Evolutionary conservation across 2,888 invertebrate genomes (phyloP), one percentile per base, ranked within the genome.

Genomic region (Eupithecia subfuscata): DNA sequence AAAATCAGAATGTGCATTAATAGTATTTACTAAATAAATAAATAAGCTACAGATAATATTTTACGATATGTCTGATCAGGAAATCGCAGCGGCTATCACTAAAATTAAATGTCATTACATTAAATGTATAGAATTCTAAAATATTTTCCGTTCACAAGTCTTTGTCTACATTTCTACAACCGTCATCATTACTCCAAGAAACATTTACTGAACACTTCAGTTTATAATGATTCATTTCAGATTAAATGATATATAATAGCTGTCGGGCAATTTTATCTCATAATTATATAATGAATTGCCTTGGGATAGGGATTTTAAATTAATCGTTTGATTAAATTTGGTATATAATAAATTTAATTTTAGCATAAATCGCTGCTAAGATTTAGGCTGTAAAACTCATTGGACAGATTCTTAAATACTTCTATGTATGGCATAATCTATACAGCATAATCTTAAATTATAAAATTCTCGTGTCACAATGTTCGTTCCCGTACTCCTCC

Each of bases 151-250:
- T 63, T 63, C 63, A 63, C 65, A 65, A 67, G 22, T 8, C 43
- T 25, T 68, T 34, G 64, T 34, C 18, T 63, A 14, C 30, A 5
- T 16, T 7, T 5, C 37, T 37, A 7, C 22, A 6, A 18, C 52
- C 34, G 30, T 25, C 4, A 25, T 60, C 25, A 34, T 43, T 52
- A 40, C 48, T 74, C 73, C 48, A 22, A 40, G 60, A 67, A 67
- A 16, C 63, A 40, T 65, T 74, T 67, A 56, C 64, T 56, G 64
- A 65, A 70, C 30, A 34, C 70, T 74, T 71, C 34, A 75, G 34
- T 71, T 75, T 69, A 68, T 69, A 75, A 75, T 71, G 45, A 75
- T 37, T 69, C 63, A 69, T 63, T 52, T 67, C 37, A 63, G 22
- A 67, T 56, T 70, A 71, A 48, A 63, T 34, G 48, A 37, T 63